Conservation (phyloP, 2,797 vertebrate species). For the Sternotherus odoratus region DNA sequence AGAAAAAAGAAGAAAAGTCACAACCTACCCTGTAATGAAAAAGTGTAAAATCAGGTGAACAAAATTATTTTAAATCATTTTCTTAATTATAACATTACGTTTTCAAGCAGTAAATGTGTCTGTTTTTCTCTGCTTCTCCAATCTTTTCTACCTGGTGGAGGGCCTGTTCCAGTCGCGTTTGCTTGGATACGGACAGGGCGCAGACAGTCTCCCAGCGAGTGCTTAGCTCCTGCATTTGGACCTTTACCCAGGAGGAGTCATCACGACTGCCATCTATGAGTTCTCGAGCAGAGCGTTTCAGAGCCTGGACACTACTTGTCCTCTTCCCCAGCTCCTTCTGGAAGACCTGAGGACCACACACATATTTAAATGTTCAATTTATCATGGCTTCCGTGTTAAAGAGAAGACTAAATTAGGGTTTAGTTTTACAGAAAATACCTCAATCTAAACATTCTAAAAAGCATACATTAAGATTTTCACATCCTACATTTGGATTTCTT, state of each 20-base stretch:
- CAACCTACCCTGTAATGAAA: neutral
- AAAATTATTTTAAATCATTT: neutral
- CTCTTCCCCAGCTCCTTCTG: conserved; percentile 97
- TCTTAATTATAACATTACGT: neutral
- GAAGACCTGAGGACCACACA: conserved; percentile 87
- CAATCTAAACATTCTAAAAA: neutral
- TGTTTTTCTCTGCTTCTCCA: neutral
- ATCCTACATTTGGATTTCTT: neutral
- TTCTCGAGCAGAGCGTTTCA: conserved; percentile 94
- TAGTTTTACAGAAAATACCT: neutral
- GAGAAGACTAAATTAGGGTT: neutral
- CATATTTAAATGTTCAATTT: conserved; percentile 2
- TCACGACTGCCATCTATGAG: conserved; percentile 93
- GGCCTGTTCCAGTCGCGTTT: conserved; percentile 94
- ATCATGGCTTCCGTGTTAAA: neutral
- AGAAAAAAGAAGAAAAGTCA: neutral
- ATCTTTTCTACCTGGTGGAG: conserved; percentile 86
- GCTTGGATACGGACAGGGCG: conserved; percentile 94
- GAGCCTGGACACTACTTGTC: conserved; percentile 93
- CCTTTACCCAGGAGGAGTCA: conserved; percentile 97
- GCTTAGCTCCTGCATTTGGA: conserved; percentile 97
- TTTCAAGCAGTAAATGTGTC: neutral
- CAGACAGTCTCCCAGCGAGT: conserved; percentile 98
- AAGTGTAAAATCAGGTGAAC: neutral
- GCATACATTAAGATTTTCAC: neutral